Conservation (phyloP, 2,888 invertebrate species). For the Lycocerus yunnanus region DNA sequence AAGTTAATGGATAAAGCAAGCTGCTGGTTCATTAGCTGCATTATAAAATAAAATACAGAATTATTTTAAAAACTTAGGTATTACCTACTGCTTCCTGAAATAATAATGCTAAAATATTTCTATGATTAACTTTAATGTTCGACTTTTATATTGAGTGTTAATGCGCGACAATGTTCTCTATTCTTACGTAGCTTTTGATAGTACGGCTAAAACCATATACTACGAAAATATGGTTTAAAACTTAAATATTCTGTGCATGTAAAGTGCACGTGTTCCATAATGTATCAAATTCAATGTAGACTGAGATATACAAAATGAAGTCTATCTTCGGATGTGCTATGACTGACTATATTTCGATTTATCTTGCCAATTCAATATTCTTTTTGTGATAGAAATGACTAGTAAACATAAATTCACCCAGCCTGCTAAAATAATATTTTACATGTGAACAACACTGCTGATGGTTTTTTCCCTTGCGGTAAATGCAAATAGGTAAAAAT, state of each 20-base stretch:
- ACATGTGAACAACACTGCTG: background rate
- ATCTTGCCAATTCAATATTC: slow-evolving; percentile 17
- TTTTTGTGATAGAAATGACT: background rate
- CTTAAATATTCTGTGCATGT: slow-evolving; percentile 20
- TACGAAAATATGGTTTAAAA: background rate
- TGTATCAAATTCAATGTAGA: slow-evolving; percentile 7
- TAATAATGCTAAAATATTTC: background rate
- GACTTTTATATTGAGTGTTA: background rate
- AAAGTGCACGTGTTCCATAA: slow-evolving; percentile 8
- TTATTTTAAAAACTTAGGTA: background rate
- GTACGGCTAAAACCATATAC: background rate
- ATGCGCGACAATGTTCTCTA: background rate
- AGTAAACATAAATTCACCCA: background rate
- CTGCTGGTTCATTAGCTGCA: background rate
- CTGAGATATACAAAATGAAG: slow-evolving; percentile 14
- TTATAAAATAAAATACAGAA: background rate
- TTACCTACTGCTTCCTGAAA: background rate
- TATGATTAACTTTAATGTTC: background rate
- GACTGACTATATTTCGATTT: slow-evolving; percentile 7
- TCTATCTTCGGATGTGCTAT: slow-evolving; percentile 6
- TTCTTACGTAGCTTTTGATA: background rate
- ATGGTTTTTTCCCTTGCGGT: background rate
- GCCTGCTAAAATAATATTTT: background rate
- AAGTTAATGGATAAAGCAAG: background rate
- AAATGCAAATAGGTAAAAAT: background rate